Base-by-base conservation (phyloP, 2,113 vertebrate species). In the Drymodes brunneopygia region DNA sequence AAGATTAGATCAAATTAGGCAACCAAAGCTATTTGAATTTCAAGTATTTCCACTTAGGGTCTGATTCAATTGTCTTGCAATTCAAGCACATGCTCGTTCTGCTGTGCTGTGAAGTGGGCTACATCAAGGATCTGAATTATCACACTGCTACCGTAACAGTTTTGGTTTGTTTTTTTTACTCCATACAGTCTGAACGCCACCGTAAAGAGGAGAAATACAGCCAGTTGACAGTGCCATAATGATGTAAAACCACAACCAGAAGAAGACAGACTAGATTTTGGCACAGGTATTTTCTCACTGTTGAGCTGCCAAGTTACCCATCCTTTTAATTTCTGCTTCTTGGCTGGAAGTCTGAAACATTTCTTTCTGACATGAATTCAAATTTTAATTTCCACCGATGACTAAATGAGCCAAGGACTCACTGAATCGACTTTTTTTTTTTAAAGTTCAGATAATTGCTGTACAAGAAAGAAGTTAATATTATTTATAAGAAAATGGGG, bases 241-340 rank as follows among this genome's bases (percentile, higher is more conserved):
- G 66, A 73, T 8, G 3, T 19, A 65, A 69, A 90, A 79, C 56
- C 88, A 73, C 54, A 75, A 86, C 10, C 28, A 79, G 48, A 84
- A 87, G 72, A 91, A 14, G 33, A 79, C 28, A 85, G 74, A 60
- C 33, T 45, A 11, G 45, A 45, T 84, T 87, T 66, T 96, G 89
- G 87, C 84, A 92, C 36, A 91, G 53, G 81, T 91, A 73, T 79
- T 89, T 91, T 62, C 53, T 92, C 66, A 61, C 36, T 72, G 73
- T 87, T 93, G 69, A 80, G 47, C 66, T 94, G 90, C 84, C 90
- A 89, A 51, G 69, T 82, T 73, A 57, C 15, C 66, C 85, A 91
- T 94, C 73, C 64, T 94, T 91, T 95, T 84, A 91, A 88, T 74
- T 93, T 86, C 53, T 94, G 48, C 29, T 79, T 84, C 73, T 89